These are phyloP conservation scores for Holotrichia oblita DNA, from an alignment of 1,140 invertebrate species.

Conservation along the genomic window DNA sequence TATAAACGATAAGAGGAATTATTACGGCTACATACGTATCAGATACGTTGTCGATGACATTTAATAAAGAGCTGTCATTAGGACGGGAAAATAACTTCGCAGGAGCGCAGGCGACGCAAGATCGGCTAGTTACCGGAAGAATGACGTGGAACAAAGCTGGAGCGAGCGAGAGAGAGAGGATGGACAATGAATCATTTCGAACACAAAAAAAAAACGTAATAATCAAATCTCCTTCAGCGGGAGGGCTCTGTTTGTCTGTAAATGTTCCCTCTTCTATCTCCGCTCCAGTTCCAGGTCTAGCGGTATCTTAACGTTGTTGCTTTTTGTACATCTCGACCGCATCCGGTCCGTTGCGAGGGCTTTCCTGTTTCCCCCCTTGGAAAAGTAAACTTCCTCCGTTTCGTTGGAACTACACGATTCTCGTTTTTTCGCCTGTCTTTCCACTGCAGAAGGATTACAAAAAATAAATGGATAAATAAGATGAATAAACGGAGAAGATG, in stretches of 20 bases:
- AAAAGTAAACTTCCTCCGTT: conserved; percentile 11
- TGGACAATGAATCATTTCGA: conserved; percentile 7
- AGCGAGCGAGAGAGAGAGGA: background rate
- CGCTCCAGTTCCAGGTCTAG: background rate
- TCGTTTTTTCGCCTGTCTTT: background rate
- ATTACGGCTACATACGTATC: conserved; percentile 3
- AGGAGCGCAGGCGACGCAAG: background rate
- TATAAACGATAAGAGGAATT: conserved; percentile 7
- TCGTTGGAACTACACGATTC: background rate
- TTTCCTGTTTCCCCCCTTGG: background rate
- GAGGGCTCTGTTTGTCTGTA: background rate
- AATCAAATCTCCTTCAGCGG: conserved; percentile 12
- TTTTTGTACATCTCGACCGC: conserved; percentile 9
- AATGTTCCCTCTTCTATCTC: background rate
- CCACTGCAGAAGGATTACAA: background rate
- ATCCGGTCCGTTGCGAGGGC: background rate
- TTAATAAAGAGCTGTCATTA: conserved; percentile 9
- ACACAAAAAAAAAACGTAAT: conserved; percentile 5
- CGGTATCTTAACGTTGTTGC: background rate
- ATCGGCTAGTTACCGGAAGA: background rate
- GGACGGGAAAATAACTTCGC: background rate
- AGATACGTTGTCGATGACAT: conserved; percentile 7
- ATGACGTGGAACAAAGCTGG: background rate
- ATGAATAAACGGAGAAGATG: no score
- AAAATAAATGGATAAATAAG: background rate